These are phyloP conservation scores for Bombus pascuorum DNA, from an alignment of 1,140 invertebrate species.

Conservation along the genomic window DNA sequence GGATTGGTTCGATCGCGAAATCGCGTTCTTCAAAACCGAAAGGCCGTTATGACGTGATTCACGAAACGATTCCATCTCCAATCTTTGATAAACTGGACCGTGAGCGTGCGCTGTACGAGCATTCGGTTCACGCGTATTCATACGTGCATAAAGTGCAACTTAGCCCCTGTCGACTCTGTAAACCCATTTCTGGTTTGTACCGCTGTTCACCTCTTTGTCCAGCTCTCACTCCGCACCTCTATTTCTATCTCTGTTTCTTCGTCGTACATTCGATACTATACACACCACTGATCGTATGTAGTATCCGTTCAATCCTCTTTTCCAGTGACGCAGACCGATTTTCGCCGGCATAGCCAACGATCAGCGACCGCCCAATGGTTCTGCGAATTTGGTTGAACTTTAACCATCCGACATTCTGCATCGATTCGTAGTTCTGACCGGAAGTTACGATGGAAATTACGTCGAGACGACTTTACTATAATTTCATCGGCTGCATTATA, in stretches of 20 bases:
- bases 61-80: constrained; percentile 52
- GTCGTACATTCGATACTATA: background rate
- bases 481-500: constrained; percentile 46
- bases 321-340: constrained; percentile 21
- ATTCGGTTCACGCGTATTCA: constrained; percentile 74
- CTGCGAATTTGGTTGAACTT: constrained; percentile 26
- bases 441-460: constrained; percentile 54
- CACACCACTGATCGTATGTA: background rate
- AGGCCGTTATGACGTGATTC: constrained; percentile 53
- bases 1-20: constrained; percentile 29
- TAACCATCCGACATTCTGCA: constrained; percentile 43
- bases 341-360: constrained; percentile 16
- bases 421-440: constrained; percentile 30
- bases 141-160: constrained; percentile 75
- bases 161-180: constrained; percentile 30
- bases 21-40: constrained; percentile 40
- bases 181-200: background rate
- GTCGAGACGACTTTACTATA: constrained; percentile 26
- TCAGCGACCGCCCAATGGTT: constrained; percentile 1
- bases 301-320: constrained; percentile 22
- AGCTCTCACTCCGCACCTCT: background rate
- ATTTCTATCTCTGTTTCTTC: background rate
- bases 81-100: constrained; percentile 53
- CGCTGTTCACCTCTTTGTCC: background rate
- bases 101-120: background rate